phyloP scores from a whole-genome alignment of 1,140 invertebrate genomes.

The Philaenus spumarius region DNA sequence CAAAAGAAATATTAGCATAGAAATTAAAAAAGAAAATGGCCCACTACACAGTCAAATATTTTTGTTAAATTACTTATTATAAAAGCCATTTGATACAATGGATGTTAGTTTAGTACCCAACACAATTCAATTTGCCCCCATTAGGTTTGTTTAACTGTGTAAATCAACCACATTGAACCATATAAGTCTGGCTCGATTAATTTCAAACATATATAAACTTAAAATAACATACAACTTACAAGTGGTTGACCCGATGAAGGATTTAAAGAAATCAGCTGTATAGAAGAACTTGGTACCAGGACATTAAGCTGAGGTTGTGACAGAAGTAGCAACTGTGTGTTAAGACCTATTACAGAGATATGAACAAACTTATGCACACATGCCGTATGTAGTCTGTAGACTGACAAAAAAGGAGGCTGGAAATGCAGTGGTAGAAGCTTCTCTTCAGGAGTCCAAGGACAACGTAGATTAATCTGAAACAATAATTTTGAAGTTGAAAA shows the following conservation, averaged over 20 bases:
- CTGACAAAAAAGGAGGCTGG: constrained; percentile 68
- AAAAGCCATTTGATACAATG: too few relatives aligned
- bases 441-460: constrained; percentile 65
- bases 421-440: constrained; percentile 66
- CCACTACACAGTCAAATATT: too few relatives aligned
- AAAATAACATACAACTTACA: constrained; percentile 23
- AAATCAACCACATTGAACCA: too few relatives aligned
- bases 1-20: too few relatives aligned
- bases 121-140: too few relatives aligned
- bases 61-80: too few relatives aligned
- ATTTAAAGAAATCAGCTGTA: constrained; percentile 21
- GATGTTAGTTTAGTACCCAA: too few relatives aligned
- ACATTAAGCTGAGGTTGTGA: constrained; percentile 40
- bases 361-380: constrained; percentile 74
- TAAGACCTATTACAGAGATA: constrained; percentile 63
- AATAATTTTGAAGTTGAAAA: too few relatives aligned
- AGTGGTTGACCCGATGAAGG: constrained; percentile 23
- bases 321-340: constrained; percentile 49
- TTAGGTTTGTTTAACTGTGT: too few relatives aligned
- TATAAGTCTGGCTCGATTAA: too few relatives aligned
- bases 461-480: constrained; percentile 52
- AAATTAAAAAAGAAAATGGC: too few relatives aligned
- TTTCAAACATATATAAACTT: too few relatives aligned
- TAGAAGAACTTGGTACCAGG: constrained; percentile 28
- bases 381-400: constrained; percentile 74